phyloP scores from a whole-genome alignment of 2,888 invertebrate species.

The Ochlodes sylvanus region DNA sequence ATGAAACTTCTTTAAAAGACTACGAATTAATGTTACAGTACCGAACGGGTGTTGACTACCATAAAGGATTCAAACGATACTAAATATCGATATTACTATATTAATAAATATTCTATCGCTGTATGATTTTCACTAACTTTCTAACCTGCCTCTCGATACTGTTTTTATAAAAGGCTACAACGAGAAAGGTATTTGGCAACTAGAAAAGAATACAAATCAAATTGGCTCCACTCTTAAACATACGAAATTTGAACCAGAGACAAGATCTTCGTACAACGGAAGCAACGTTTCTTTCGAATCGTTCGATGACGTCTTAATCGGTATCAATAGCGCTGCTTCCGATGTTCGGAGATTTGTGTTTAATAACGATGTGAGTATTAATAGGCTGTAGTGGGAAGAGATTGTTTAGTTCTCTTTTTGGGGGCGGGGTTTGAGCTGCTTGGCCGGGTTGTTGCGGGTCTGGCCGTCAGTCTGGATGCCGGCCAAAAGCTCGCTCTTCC shows the following conservation, averaged over 20 bases:
- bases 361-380: conserved; percentile 75
- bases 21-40: conserved; percentile 13
- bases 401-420: conserved; percentile 80
- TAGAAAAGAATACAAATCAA: conserved; percentile 78
- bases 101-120: conserved; percentile 77
- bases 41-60: conserved; percentile 34
- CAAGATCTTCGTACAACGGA: conserved; percentile 65
- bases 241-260: conserved; percentile 71
- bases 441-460: conserved; percentile 65
- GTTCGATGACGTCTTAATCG: conserved; percentile 17
- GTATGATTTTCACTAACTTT: conserved; percentile 68
- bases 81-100: conserved; percentile 67
- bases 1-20: conserved; percentile 28
- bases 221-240: conserved; percentile 68
- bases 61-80: conserved; percentile 59
- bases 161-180: conserved; percentile 66
- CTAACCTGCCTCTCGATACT: conserved; percentile 73
- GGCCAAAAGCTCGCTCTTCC: conserved; percentile 95
- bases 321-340: conserved; percentile 52
- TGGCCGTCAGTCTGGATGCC: conserved; percentile 89
- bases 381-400: conserved; percentile 64
- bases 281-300: conserved; percentile 51
- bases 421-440: conserved; percentile 84
- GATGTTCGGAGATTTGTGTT: conserved; percentile 62
- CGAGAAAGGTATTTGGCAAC: conserved; percentile 80